phyloP scores from a whole-genome alignment of 1,140 invertebrate genomes.

The Amyelois transitella region DNA sequence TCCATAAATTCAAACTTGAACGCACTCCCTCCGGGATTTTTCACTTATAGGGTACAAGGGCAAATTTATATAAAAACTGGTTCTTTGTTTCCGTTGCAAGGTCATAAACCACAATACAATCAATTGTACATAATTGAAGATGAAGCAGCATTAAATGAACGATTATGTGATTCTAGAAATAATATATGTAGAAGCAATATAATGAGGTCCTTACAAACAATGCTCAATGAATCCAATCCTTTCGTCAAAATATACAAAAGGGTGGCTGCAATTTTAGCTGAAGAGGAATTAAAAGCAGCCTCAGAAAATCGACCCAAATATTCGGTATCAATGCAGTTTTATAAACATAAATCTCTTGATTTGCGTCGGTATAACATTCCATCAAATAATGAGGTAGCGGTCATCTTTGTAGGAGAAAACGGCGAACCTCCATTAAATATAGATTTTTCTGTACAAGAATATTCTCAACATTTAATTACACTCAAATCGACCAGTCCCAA shows the following conservation, averaged over 20 bases:
- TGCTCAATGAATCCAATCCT: conserved; percentile 22
- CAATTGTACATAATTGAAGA: conserved; percentile 28
- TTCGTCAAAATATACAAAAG: conserved; percentile 27
- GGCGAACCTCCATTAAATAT: conserved; percentile 18
- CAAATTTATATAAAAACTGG: conserved; percentile 25
- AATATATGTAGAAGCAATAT: conserved; percentile 13
- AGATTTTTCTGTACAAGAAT: conserved; percentile 17
- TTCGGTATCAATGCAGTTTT: conserved; percentile 22
- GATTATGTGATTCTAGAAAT: conserved; percentile 28
- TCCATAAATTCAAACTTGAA: conserved; percentile 27
- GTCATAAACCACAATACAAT: conserved; percentile 27
- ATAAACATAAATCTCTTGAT: conserved; percentile 24
- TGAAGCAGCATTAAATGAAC: conserved; percentile 24
- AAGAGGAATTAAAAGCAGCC: conserved; percentile 21
- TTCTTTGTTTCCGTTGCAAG: conserved; percentile 16
- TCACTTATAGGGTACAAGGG: conserved; percentile 26
- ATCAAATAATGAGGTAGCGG: conserved; percentile 20
- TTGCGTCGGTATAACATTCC: conserved; percentile 26
- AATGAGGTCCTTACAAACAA: conserved; percentile 24
- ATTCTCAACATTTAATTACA: conserved; percentile 14
- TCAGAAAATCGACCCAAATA: conserved; percentile 22
- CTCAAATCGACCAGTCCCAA: conserved; percentile 8
- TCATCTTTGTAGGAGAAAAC: conserved; percentile 16
- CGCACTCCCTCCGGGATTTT: conserved; percentile 12
- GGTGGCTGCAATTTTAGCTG: conserved; percentile 24